Evolutionary conservation across 2,797 vertebrate genomes (phyloP).

Genomic region (Cossypha niveicapilla): DNA sequence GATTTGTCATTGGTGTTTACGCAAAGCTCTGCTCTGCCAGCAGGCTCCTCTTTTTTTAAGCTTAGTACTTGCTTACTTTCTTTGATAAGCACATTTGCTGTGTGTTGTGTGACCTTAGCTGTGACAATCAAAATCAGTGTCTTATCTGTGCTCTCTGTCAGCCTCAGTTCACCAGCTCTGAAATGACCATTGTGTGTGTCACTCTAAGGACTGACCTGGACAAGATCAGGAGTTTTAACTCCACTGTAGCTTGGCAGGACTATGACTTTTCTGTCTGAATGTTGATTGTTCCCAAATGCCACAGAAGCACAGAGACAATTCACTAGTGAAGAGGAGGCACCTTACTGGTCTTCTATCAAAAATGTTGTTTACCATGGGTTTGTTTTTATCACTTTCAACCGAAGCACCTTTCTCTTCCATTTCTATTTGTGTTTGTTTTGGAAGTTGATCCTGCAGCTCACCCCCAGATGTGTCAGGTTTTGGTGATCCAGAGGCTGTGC

Average conservation of each 20-base stretch:
- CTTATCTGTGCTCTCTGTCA: not conserved
- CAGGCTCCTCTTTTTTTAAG: constrained; percentile 37
- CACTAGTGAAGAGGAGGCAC: constrained; percentile 7
- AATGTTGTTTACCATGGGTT: not conserved
- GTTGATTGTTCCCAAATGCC: constrained; percentile 7
- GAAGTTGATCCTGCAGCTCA: not conserved
- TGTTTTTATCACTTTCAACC: not conserved
- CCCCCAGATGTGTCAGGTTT: not conserved
- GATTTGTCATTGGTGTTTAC: constrained; percentile 54
- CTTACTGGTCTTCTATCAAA: not conserved
- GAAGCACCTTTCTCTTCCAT: constrained; percentile 25
- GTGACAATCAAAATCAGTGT: constrained; percentile 59
- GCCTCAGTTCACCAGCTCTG: not conserved
- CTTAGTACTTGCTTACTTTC: not conserved
- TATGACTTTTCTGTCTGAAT: not conserved
- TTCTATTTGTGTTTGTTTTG: not conserved
- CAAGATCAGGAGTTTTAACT: not conserved
- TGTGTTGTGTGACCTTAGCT: constrained; percentile 5
- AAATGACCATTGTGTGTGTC: not conserved
- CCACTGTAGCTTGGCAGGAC: not conserved
- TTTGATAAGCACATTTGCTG: constrained; percentile 1
- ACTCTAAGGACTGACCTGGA: not conserved
- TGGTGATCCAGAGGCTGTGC: not conserved
- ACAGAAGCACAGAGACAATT: not conserved
- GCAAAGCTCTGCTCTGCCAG: constrained; percentile 35